Evolutionary conservation across 2,888 invertebrate species (phyloP).

Genomic region (Alentia gelatinosa): DNA sequence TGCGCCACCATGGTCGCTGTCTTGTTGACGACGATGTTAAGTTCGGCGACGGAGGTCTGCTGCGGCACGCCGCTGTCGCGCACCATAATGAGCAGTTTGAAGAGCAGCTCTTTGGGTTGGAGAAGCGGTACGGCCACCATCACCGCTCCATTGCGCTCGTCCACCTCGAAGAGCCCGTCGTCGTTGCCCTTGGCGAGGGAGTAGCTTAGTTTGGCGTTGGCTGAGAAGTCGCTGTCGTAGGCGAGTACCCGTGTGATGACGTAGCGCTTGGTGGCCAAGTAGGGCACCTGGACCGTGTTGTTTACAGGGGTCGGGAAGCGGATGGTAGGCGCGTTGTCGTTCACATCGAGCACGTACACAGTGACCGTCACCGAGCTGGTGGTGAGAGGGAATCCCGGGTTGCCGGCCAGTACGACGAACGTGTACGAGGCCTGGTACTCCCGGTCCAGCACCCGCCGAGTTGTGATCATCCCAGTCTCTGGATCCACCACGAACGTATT

Average conservation of each 20-base stretch:
- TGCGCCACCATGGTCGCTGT: slow-evolving; percentile 44
- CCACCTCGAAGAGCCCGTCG: slow-evolving; percentile 79
- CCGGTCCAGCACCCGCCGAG: slow-evolving; percentile 41
- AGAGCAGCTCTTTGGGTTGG: slow-evolving; percentile 10
- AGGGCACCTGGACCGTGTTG: slow-evolving; percentile 49
- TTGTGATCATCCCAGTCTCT: slow-evolving; percentile 49
- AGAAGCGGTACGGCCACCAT: slow-evolving; percentile 67
- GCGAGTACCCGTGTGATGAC: slow-evolving; percentile 67
- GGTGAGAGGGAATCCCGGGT: slow-evolving; percentile 34
- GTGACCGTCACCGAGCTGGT: slow-evolving; percentile 43
- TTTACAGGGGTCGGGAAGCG: slow-evolving; percentile 42
- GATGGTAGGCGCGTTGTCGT: slow-evolving; percentile 48
- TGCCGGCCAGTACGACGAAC: slow-evolving; percentile 22
- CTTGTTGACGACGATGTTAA: slow-evolving; percentile 55
- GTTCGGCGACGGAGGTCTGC: background rate
- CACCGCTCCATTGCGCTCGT: slow-evolving; percentile 80
- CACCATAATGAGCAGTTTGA: slow-evolving; percentile 60
- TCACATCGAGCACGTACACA: slow-evolving; percentile 41
- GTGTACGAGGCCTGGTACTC: slow-evolving; percentile 42
- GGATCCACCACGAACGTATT: slow-evolving; percentile 41
- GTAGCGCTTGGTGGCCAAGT: slow-evolving; percentile 62
- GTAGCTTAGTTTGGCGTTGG: slow-evolving; percentile 68
- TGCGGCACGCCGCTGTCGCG: slow-evolving; percentile 58
- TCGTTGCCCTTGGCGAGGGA: slow-evolving; percentile 77
- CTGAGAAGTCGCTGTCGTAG: slow-evolving; percentile 68